A percentile compares a stretch with the other conserved stretches of the same genome.
These are phyloP conservation scores for Zoanthus sociatus DNA, from an alignment of 92 coral and sea anemone species.

Conservation along the genomic window DNA sequence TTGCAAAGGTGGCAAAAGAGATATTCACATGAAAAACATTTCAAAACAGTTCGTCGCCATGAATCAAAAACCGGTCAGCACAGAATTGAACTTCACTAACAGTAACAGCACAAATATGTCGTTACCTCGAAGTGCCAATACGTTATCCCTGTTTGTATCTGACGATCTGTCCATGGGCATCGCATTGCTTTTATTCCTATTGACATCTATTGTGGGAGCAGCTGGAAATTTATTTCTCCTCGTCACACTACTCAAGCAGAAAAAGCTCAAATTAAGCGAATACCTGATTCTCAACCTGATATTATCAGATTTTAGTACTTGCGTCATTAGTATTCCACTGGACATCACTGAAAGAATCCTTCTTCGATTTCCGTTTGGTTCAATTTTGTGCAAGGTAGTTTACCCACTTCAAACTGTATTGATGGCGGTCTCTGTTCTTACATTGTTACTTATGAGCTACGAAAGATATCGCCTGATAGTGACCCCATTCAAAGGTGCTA, in stretches of 20 bases:
- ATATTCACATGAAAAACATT: not conserved
- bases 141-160: not conserved
- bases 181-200: not conserved
- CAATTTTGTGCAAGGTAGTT: conserved; percentile 64
- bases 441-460: conserved; percentile 75
- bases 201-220: conserved; percentile 19
- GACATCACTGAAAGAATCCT: conserved; percentile 70
- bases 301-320: conserved; percentile 41
- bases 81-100: not conserved
- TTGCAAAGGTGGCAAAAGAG: not conserved
- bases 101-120: conserved; percentile 1
- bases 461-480: conserved; percentile 76
- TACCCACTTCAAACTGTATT: conserved; percentile 81
- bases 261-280: conserved; percentile 3
- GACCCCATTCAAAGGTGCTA: conserved; percentile 70
- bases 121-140: not conserved
- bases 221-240: conserved; percentile 27
- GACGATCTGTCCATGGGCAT: conserved; percentile 17
- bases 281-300: conserved; percentile 55
- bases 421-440: conserved; percentile 67
- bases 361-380: conserved; percentile 69
- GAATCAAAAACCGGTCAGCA: not conserved
- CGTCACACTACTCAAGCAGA: conserved; percentile 11
- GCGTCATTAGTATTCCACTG: conserved; percentile 70
- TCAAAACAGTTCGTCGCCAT: not conserved